These are phyloP conservation scores for Sebastes hopkinsi DNA, from an alignment of 2,797 vertebrate species.

Conservation along the genomic window DNA sequence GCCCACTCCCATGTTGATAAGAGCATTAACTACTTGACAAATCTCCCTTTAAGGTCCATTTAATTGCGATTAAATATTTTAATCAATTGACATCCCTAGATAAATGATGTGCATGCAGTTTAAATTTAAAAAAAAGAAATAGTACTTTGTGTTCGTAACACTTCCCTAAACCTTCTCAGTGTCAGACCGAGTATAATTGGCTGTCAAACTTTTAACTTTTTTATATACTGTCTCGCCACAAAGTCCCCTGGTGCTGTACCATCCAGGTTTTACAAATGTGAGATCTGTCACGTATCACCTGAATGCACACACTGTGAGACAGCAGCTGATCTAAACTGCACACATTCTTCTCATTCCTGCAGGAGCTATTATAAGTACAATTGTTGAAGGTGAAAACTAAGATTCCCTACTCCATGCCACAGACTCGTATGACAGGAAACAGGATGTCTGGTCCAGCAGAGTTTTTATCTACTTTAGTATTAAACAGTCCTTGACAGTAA, in stretches of 20 bases:
- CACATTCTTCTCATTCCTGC: conserved; percentile 12
- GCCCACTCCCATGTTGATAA: too few relatives aligned
- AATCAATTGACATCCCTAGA: background rate
- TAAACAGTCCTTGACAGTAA: background rate
- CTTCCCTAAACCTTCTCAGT: conserved; percentile 17
- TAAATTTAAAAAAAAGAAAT: background rate
- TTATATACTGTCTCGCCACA: background rate
- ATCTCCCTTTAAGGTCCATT: too few relatives aligned
- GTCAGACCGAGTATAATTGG: conserved; percentile 22
- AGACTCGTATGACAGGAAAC: background rate
- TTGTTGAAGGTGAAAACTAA: background rate
- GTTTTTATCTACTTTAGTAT: background rate
- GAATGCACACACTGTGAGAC: background rate
- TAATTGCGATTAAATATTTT: too few relatives aligned
- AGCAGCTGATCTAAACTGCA: conserved; percentile 2
- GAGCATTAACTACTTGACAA: too few relatives aligned
- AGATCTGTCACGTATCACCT: conserved; percentile 29
- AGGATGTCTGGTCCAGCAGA: background rate
- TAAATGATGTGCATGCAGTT: background rate
- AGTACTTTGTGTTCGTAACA: background rate
- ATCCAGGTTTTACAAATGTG: conserved; percentile 25
- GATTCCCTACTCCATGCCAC: background rate
- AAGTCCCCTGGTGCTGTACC: background rate
- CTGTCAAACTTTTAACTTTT: conserved; percentile 25
- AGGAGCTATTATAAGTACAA: background rate